Percentiles rank a stretch among this genome's conserved stretches.
Conservation (phyloP, 2,797 vertebrate genomes). For the Carduelis carduelis region DNA sequence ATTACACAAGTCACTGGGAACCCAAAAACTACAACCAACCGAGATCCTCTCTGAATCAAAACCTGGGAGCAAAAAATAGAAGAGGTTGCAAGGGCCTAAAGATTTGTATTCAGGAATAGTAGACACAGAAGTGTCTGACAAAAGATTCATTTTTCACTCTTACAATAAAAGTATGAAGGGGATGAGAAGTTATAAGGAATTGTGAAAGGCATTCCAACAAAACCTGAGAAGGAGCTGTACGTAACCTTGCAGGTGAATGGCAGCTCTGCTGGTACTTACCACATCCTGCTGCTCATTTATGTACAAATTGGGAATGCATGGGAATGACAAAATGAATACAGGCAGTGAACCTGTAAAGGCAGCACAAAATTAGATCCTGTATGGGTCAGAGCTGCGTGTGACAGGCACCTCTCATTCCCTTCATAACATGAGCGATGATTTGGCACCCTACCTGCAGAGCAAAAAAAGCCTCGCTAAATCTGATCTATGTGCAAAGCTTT, state of each 20-base stretch:
- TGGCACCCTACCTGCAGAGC: neutral
- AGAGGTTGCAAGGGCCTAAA: neutral
- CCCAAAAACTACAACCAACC: neutral
- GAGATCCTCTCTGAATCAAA: neutral
- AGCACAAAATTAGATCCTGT: neutral
- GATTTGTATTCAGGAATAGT: neutral
- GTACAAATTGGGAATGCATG: neutral
- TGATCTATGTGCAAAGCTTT: neutral
- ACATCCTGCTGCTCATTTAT: slow-evolving; percentile 1
- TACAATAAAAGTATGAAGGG: neutral
- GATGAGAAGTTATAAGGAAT: neutral
- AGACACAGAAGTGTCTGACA: neutral
- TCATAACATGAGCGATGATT: rapidly evolving
- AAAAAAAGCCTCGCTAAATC: neutral
- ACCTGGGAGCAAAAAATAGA: neutral
- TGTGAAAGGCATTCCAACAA: neutral
- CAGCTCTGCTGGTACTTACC: neutral
- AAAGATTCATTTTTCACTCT: neutral
- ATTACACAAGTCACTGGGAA: neutral
- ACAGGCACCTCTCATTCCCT: neutral
- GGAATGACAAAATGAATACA: neutral
- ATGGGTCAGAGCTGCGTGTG: neutral
- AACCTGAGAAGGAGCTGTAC: neutral
- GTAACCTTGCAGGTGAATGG: neutral
- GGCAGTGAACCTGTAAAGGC: neutral